Evolutionary conservation across 1,140 invertebrate genomes (phyloP).

Genomic region (Bicyclus anynana): DNA sequence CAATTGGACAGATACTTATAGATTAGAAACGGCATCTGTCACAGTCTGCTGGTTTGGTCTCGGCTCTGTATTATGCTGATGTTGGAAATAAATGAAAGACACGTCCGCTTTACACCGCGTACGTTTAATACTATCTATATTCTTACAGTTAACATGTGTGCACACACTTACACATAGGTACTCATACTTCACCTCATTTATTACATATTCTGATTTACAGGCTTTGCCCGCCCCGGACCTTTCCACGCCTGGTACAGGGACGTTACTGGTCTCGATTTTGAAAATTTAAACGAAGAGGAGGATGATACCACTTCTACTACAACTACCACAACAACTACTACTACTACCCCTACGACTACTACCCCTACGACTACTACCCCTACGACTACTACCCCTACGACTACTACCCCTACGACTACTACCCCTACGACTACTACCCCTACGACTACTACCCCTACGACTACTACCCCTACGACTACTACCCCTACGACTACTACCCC

Average conservation of each 20-base stretch:
- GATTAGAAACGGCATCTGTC: no score
- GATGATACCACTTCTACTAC: no score
- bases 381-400: slow-evolving; percentile 11
- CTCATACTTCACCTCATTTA: no score
- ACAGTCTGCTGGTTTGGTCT: no score
- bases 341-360: slow-evolving; percentile 14
- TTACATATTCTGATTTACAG: slow-evolving; percentile 24
- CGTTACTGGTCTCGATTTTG: slow-evolving; percentile 51
- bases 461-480: not conserved
- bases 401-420: not conserved
- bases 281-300: slow-evolving; percentile 42
- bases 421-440: not conserved
- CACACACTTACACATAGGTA: no score
- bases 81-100: no score
- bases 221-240: slow-evolving; percentile 51
- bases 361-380: not conserved
- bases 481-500: slow-evolving; percentile 12
- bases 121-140: no score
- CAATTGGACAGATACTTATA: no score
- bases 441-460: not conserved
- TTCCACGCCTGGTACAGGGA: slow-evolving; percentile 50
- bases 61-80: no score
- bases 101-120: no score
- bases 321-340: slow-evolving; percentile 18
- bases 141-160: no score